phyloP scores from a whole-genome alignment of 2,113 vertebrate genomes.

The human region DNA sequence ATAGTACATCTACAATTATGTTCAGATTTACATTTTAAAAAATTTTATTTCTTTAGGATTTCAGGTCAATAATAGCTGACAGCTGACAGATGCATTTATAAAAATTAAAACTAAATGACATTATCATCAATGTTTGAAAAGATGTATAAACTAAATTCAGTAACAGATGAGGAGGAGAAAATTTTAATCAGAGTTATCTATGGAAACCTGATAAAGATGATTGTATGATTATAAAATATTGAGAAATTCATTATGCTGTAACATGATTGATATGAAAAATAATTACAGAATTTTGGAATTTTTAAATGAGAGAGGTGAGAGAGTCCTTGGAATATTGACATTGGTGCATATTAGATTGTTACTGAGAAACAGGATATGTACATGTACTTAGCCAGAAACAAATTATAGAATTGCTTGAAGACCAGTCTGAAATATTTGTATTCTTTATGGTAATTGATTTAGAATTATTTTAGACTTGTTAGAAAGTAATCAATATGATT shows the following conservation, averaged over 20 bases:
- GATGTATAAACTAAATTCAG: background rate
- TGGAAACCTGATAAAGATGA: background rate
- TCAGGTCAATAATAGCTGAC: no score
- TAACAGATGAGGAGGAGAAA: background rate
- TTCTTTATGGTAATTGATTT: background rate
- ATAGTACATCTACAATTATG: no score
- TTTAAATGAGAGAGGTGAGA: background rate
- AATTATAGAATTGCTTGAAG: background rate
- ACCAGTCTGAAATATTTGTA: background rate
- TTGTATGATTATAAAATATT: background rate
- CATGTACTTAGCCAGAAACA: background rate
- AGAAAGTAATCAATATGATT: background rate
- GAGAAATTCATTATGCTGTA: background rate
- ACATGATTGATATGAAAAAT: background rate
- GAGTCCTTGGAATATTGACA: background rate
- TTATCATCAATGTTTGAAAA: background rate
- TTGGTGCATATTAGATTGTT: no score
- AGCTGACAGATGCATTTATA: no score
- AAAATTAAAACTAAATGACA: no score
- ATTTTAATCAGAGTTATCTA: background rate
- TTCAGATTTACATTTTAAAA: no score
- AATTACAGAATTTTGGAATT: background rate
- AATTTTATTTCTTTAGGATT: no score
- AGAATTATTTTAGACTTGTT: background rate
- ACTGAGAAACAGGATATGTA: no score